These are phyloP conservation scores for Buathra laborator DNA, from an alignment of 2,888 invertebrate genomes.

Conservation along the genomic window DNA sequence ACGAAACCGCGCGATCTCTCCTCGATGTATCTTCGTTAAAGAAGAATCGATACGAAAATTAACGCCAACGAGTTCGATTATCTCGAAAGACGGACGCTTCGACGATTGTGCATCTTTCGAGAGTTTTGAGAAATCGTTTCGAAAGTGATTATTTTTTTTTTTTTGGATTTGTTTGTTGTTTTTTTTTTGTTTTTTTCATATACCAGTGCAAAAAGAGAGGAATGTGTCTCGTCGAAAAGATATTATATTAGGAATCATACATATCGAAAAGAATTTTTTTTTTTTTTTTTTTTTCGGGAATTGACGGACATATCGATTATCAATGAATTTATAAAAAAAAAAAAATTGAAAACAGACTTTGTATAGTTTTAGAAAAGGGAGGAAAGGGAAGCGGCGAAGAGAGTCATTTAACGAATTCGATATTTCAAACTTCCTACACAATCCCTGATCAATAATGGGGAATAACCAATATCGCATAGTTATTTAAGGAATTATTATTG, in stretches of 20 bases:
- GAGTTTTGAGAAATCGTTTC: constrained; percentile 5
- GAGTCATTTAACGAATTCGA: constrained; percentile 75
- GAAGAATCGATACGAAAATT: constrained; percentile 8
- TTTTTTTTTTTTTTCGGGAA: constrained; percentile 59
- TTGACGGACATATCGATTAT: constrained; percentile 82
- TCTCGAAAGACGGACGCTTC: constrained; percentile 52
- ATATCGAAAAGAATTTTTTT: constrained; percentile 72
- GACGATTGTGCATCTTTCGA: constrained; percentile 45
- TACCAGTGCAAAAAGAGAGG: constrained; percentile 53
- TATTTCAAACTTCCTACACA: constrained; percentile 75
- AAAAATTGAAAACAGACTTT: constrained; percentile 72
- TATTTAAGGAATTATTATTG: constrained; percentile 68
- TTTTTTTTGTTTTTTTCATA: constrained; percentile 28
- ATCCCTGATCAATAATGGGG: constrained; percentile 71
- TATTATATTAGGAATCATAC: constrained; percentile 73
- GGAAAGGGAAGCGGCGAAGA: constrained; percentile 18
- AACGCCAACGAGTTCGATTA: background rate
- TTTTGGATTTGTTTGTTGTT: constrained; percentile 10
- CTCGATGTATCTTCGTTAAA: constrained; percentile 45
- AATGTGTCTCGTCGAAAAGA: constrained; percentile 40
- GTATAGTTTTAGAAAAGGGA: constrained; percentile 75
- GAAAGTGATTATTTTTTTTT: constrained; percentile 45
- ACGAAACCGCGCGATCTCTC: constrained; percentile 60
- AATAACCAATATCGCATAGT: constrained; percentile 76
- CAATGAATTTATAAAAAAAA: constrained; percentile 71